phyloP scores from a whole-genome alignment of 1,140 invertebrate genomes.

The Nasonia giraulti region DNA sequence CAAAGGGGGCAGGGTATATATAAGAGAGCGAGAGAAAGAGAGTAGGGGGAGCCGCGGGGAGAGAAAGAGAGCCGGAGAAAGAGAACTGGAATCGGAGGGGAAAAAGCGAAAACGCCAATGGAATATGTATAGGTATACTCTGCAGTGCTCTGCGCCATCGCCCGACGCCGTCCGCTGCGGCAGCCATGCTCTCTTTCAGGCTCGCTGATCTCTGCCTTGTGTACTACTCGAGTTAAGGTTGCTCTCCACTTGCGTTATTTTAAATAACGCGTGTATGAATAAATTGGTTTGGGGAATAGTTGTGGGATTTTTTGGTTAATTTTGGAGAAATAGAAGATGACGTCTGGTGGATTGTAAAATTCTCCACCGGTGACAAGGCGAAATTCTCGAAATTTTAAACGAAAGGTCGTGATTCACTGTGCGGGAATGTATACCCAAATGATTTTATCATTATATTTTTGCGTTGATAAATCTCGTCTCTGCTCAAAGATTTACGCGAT shows the following conservation, averaged over 20 bases:
- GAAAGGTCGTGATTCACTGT: too few species aligned
- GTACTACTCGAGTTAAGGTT: conserved; percentile 1
- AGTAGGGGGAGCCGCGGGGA: conserved; percentile 2
- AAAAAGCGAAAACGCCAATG: conserved; percentile 59
- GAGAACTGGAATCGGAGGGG: conserved; percentile 59
- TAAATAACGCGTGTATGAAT: background rate
- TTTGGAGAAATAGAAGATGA: too few species aligned
- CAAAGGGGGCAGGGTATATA: conserved; percentile 44
- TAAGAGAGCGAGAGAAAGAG: conserved; percentile 5
- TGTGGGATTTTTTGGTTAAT: too few species aligned
- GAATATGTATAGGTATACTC: conserved; percentile 54
- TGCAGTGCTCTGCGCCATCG: conserved; percentile 51
- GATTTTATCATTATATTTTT: too few species aligned
- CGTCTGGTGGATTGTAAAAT: too few species aligned
- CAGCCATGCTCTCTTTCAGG: conserved; percentile 60
- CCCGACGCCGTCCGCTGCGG: conserved; percentile 44
- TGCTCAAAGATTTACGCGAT: too few species aligned
- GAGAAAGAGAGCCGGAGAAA: conserved; percentile 47
- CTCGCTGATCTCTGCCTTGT: conserved; percentile 54
- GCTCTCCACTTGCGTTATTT: conserved; percentile 15
- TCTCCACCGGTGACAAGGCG: too few species aligned
- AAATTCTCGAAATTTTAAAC: too few species aligned
- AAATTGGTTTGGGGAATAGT: background rate
- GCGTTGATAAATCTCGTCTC: too few species aligned
- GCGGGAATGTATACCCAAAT: too few species aligned